These are phyloP conservation scores for Hylaeus anthracinus DNA, from an alignment of 1,140 invertebrate species.

Conservation along the genomic window DNA sequence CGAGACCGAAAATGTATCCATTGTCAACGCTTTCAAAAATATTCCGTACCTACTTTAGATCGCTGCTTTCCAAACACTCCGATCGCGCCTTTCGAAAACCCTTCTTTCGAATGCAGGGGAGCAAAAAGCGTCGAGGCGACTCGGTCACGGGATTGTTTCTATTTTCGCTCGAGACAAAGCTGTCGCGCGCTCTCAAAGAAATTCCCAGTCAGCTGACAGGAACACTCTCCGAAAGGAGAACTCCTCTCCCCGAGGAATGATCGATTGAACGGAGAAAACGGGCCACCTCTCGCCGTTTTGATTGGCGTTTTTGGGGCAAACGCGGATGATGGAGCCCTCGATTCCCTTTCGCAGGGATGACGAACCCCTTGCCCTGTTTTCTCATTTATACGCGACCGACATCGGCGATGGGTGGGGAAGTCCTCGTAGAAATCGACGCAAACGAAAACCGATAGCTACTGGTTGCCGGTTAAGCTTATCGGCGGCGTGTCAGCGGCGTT, in stretches of 20 bases:
- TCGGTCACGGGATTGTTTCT: background rate
- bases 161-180: slow-evolving; percentile 27
- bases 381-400: slow-evolving; percentile 17
- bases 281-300: slow-evolving; percentile 17
- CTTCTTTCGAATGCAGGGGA: background rate
- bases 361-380: slow-evolving; percentile 34
- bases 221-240: background rate
- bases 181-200: slow-evolving; percentile 12
- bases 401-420: background rate
- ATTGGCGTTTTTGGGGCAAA: slow-evolving; percentile 55
- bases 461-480: slow-evolving; percentile 47
- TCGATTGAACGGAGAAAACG: slow-evolving; percentile 32
- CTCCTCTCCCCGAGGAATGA: background rate
- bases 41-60: no score
- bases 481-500: slow-evolving; percentile 3
- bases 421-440: slow-evolving; percentile 12
- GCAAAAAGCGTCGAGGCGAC: background rate
- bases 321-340: background rate
- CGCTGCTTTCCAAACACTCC: no score
- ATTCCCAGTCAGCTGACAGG: slow-evolving; percentile 4
- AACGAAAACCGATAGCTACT: slow-evolving; percentile 45
- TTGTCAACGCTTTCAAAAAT: no score
- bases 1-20: no score
- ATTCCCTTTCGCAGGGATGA: slow-evolving; percentile 13
- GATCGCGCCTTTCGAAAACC: background rate